Evolutionary conservation across 1,140 invertebrate species (phyloP).

Genomic region (Apis florea): DNA sequence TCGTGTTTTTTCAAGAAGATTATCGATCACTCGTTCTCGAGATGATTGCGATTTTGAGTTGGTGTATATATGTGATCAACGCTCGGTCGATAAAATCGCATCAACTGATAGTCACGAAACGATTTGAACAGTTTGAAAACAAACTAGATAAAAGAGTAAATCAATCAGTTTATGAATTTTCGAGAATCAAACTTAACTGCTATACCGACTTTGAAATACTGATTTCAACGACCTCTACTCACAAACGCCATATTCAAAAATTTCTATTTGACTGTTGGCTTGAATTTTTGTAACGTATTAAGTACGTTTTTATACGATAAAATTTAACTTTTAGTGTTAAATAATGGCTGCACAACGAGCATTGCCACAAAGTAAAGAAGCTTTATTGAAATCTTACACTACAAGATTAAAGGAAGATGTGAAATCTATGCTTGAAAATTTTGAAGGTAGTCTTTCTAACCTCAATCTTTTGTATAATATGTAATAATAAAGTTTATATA

Average conservation of each 20-base stretch:
- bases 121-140: background rate
- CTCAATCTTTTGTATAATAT: slow-evolving; percentile 73
- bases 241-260: no score
- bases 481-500: no score
- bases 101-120: background rate
- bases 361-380: slow-evolving; percentile 95
- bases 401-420: slow-evolving; percentile 96
- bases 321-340: background rate
- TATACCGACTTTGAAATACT: no score
- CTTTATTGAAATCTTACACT: slow-evolving; percentile 95
- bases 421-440: slow-evolving; percentile 98
- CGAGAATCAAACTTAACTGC: no score
- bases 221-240: no score
- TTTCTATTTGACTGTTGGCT: no score
- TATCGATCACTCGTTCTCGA: background rate
- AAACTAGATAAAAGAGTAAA: no score
- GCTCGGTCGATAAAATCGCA: slow-evolving; percentile 28
- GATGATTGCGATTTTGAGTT: background rate
- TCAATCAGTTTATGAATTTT: no score
- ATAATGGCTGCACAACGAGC: slow-evolving; percentile 82
- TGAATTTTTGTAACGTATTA: background rate
- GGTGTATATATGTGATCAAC: background rate
- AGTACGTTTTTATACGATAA: no score
- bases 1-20: background rate
- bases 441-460: slow-evolving; percentile 89